phyloP scores from a whole-genome alignment of 1,140 invertebrate genomes.

The Platorchestia sp. region DNA sequence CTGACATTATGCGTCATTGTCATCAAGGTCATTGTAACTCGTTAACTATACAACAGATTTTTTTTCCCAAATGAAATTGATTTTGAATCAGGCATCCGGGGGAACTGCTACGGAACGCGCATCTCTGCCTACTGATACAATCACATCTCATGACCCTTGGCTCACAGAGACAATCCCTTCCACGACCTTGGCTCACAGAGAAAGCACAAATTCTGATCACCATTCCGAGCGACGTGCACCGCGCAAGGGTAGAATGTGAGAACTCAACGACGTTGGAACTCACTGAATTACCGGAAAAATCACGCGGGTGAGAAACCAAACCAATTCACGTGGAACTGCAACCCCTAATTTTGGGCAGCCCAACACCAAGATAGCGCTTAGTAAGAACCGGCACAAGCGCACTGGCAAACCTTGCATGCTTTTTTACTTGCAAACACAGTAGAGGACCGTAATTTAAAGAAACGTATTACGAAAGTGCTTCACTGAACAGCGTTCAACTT shows the following conservation, averaged over 20 bases:
- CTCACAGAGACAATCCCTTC: no score
- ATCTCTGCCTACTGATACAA: no score
- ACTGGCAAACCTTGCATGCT: neutral
- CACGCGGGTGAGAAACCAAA: neutral
- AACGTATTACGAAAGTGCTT: neutral
- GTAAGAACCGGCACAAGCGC: neutral
- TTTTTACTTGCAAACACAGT: neutral
- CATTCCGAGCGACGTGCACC: no score
- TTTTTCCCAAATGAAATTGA: no score
- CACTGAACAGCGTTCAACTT: neutral
- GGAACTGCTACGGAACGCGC: no score
- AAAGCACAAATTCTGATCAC: neutral
- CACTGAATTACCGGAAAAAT: neutral
- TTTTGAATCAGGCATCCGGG: no score
- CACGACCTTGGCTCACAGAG: neutral
- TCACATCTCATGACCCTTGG: no score
- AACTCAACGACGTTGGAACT: neutral
- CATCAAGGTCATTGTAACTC: no score
- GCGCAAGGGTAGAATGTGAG: neutral
- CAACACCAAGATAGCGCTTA: neutral
- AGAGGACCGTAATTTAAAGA: neutral
- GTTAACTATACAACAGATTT: no score
- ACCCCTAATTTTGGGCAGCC: neutral
- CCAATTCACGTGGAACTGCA: neutral
- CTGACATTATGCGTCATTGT: no score